Base-by-base conservation (phyloP, 2,113 vertebrate genomes). In the Hemiprocne comata region DNA sequence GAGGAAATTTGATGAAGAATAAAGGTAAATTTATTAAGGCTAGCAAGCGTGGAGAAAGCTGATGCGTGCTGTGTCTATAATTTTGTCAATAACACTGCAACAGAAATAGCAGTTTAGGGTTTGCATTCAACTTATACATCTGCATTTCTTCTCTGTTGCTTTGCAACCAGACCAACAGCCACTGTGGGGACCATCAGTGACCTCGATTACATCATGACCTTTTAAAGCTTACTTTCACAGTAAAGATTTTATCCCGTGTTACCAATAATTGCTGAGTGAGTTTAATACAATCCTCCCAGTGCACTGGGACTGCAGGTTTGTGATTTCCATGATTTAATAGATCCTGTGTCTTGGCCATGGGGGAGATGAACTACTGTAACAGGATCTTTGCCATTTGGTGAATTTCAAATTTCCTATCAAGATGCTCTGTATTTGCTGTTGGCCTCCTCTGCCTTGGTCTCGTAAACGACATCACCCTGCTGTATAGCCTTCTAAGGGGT, bases 161-260 rank as follows among this genome's bases (percentile, higher is more conserved):
- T 95, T 89, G 53, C 60, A 71, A 79, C 93, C 83, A 90, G 67
- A 73, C 94, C 69, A 69, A 46, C 60, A 65, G 73, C 62, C 53
- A 65, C 66, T 91, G 75, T 11, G n/a, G 97, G 82, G 90, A 89
- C 54, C 70, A 95, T 86, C 94, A 97, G 91, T 73, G 94, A 94
- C 95, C 96, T 48, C 2, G 9, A 97, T 97, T 95, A 85, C 87
- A 80, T 97, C 94, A 95, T 98, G 98, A 98, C 98, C 98, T 99
- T 98, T 98, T 95, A 95, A 92, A 97, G 93, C 94, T 97, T 97
- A 96, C 97, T 98, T 97, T 94, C 94, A 96, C 94, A 97, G 93
- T 98, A 98, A 98, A 98, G 98, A 99, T 98, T 99, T 98, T 98
- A 97, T 98, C 98, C 98, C 95, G 67, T 96, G 89, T 99, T 99